Evolutionary conservation across 2,888 invertebrate species (phyloP), one percentile per base, ranked within the genome.

Genomic region (Stegana nigrithorax): DNA sequence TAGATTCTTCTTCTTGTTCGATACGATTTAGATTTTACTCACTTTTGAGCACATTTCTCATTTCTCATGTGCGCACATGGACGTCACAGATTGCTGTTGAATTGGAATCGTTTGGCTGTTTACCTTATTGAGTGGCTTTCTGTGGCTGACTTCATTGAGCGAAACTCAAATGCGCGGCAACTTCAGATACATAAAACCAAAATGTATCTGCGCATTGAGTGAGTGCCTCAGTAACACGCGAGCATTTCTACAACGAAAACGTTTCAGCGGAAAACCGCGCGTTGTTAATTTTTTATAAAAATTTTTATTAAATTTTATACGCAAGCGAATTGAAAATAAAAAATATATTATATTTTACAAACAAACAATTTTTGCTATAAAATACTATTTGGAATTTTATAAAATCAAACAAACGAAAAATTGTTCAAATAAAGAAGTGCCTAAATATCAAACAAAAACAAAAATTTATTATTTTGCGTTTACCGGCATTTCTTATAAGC

Each of bases 201-300:
- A 81, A 77, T 82, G 81, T 82, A 80, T 82, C 81, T 81, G 82
- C 78, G 73, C 70, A 67, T 62, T 71, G 78, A 71, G 69, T 71
- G 73, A 64, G 67, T 67, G 74, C 75, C 74, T 83, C 80, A 83
- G 83, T 82, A 81, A 80, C 76, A 81, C 82, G 82, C 83, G 82
- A 82, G 74, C 81, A 76, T 76, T 81, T 71, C 75, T 71, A 65
- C 63, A 66, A 60, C 69, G 69, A 73, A 73, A 79, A 77, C 73
- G 73, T 75, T 68, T 67, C 60, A 14, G 56, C 68, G 63, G 57
- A 69, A 69, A 66, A 69, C 63, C 72, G 73, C 64, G 60, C 67
- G 64, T 17, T 44, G 32, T 26, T 60, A 53, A 17, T 14, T 42
- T 42, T 60, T 4, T 8, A 59, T 44, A 21, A n/a, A 60, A 55